These are phyloP conservation scores for Catonia carolina DNA, from an alignment of 2,888 invertebrate genomes.

Conservation along the genomic window DNA sequence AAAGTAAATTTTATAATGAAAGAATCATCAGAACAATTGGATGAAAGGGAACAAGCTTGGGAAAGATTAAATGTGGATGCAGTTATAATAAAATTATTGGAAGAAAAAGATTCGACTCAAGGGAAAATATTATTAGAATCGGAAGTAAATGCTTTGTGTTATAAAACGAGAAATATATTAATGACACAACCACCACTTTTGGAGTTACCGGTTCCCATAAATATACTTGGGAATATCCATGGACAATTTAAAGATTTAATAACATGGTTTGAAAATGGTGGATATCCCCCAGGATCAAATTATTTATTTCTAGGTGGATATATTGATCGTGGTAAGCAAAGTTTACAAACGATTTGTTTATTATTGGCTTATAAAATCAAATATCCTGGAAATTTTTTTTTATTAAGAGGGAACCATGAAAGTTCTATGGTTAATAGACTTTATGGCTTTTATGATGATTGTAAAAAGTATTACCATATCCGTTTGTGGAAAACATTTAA, in stretches of 20 bases:
- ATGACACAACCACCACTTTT: constrained; percentile 25
- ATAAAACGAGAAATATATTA: constrained; percentile 25
- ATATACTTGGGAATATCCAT: constrained; percentile 27
- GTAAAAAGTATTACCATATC: constrained; percentile 51
- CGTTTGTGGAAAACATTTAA: constrained; percentile 42
- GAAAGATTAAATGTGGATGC: no score
- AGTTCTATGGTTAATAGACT: constrained; percentile 80
- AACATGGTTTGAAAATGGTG: constrained; percentile 51
- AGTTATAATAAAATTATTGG: no score
- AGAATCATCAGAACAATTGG: no score
- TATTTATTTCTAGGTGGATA: constrained; percentile 92
- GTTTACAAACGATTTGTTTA: constrained; percentile 94
- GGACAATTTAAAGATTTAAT: constrained; percentile 27
- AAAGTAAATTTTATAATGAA: no score
- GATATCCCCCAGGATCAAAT: constrained; percentile 98
- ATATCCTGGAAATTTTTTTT: constrained; percentile 97
- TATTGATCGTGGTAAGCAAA: constrained; percentile 85
- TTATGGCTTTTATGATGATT: constrained; percentile 83
- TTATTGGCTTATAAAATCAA: constrained; percentile 97
- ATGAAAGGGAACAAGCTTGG: no score
- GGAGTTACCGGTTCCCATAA: constrained; percentile 24
- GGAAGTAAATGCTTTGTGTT: constrained; percentile 10
- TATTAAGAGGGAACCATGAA: constrained; percentile 87
- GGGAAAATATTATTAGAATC: background rate
- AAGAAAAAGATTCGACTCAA: no score